Evolutionary conservation across 2,113 vertebrate genomes (phyloP).

Genomic region (Podocnemis expansa): DNA sequence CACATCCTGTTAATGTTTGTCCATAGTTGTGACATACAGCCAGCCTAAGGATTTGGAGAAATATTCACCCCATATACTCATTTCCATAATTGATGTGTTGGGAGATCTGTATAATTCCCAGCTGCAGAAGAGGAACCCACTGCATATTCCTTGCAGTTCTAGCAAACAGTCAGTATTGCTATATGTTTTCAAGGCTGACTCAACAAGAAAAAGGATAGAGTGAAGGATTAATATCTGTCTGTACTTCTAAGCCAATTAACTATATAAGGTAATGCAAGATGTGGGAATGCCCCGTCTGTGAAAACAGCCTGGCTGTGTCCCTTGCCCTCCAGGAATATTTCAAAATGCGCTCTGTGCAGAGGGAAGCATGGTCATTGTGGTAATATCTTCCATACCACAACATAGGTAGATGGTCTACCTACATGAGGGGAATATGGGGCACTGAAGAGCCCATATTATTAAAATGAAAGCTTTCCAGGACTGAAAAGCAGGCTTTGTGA

Average conservation of each 20-base stretch:
- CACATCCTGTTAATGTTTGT: background rate
- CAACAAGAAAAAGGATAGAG: background rate
- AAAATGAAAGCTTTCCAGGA: background rate
- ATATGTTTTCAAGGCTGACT: background rate
- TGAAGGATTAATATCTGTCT: background rate
- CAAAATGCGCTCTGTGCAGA: background rate
- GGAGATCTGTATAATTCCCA: background rate
- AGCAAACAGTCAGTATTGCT: background rate
- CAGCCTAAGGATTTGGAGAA: background rate
- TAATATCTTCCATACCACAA: background rate
- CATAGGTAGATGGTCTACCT: background rate
- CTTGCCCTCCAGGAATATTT: background rate
- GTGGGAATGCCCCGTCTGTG: background rate
- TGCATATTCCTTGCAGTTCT: background rate
- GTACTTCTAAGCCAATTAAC: background rate
- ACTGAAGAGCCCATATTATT: background rate
- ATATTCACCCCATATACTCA: background rate
- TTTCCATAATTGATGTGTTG: background rate
- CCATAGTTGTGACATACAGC: background rate
- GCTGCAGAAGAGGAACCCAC: background rate
- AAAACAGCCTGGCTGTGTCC: background rate
- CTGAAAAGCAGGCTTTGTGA: background rate
- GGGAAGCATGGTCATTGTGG: background rate
- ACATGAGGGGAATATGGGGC: background rate
- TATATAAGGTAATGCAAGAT: background rate